Conservation (phyloP, 2,797 vertebrate genomes). For the Schizothorax lantsangensis region DNA sequence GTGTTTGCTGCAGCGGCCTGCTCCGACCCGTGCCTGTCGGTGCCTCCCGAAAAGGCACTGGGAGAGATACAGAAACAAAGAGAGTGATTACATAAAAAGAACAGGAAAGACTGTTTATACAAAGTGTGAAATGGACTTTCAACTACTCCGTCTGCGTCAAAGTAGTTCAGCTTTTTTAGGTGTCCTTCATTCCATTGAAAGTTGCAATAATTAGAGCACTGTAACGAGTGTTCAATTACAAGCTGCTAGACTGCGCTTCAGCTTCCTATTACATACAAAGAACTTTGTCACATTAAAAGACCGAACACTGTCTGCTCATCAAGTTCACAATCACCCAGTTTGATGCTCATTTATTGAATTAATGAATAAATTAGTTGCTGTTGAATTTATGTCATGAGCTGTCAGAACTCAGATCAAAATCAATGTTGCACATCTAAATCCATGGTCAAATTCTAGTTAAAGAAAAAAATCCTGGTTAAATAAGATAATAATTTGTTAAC, state of each 20-base stretch:
- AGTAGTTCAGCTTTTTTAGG: constrained; percentile 26
- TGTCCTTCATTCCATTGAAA: constrained; percentile 22
- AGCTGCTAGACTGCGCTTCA: not conserved
- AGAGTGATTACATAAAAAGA: not conserved
- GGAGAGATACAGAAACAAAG: not conserved
- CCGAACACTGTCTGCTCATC: constrained; percentile 11
- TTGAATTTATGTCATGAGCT: constrained; percentile 1
- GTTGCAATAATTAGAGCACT: constrained; percentile 24
- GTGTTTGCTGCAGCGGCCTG: constrained; percentile 64
- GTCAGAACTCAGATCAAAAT: not conserved
- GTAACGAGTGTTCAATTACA: constrained; percentile 18
- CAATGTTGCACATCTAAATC: not conserved
- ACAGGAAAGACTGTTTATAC: not conserved
- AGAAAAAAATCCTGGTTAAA: not conserved
- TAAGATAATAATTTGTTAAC: not conserved
- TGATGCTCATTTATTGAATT: constrained; percentile 22
- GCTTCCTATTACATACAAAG: not conserved
- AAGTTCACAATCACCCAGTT: constrained; percentile 15
- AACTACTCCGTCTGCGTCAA: not conserved
- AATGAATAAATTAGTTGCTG: not conserved
- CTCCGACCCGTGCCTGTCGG: constrained; percentile 69
- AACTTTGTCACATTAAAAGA: constrained; percentile 1
- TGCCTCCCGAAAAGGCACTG: constrained; percentile 91
- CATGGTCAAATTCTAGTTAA: not conserved
- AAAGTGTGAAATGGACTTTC: not conserved